These are phyloP conservation scores for Hippopotamus amphibius DNA, from an alignment of 2,113 vertebrate genomes.

Conservation along the genomic window DNA sequence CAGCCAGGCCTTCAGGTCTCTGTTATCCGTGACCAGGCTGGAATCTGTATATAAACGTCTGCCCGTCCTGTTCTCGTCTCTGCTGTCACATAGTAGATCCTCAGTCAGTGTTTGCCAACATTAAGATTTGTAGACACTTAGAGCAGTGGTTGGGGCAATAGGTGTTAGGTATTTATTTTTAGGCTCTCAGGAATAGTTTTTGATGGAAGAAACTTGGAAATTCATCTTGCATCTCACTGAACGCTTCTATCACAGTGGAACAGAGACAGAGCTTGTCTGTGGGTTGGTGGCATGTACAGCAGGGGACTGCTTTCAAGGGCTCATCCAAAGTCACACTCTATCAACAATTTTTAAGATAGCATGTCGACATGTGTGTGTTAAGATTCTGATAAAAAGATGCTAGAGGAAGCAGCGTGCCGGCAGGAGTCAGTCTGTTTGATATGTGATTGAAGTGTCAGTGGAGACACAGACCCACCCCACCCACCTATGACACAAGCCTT, in stretches of 20 bases:
- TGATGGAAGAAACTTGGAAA: not conserved
- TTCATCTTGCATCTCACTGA: not conserved
- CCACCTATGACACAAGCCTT: fast-evolving
- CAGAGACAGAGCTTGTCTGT: too few species aligned
- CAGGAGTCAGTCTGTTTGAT: fast-evolving
- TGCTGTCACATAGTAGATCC: not conserved
- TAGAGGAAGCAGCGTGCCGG: not conserved
- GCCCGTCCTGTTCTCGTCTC: not conserved
- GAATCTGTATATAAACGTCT: fast-evolving
- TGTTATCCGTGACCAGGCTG: not conserved
- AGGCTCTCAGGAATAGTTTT: not conserved
- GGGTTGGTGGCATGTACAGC: fast-evolving
- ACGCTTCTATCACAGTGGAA: not conserved
- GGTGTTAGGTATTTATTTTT: not conserved
- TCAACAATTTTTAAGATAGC: not conserved
- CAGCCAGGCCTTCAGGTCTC: not conserved
- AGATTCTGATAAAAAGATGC: not conserved
- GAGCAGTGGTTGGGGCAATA: not conserved
- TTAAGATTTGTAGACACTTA: too few species aligned
- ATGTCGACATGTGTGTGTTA: not conserved
- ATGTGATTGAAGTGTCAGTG: fast-evolving
- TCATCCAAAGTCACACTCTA: not conserved
- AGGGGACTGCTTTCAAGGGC: fast-evolving
- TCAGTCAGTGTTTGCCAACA: not conserved
- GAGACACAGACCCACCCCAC: not conserved